Percentiles rank a stretch among this genome's conserved stretches.
Evolutionary conservation across 1,140 invertebrate genomes (phyloP).

Genomic region (Tribolium madens): DNA sequence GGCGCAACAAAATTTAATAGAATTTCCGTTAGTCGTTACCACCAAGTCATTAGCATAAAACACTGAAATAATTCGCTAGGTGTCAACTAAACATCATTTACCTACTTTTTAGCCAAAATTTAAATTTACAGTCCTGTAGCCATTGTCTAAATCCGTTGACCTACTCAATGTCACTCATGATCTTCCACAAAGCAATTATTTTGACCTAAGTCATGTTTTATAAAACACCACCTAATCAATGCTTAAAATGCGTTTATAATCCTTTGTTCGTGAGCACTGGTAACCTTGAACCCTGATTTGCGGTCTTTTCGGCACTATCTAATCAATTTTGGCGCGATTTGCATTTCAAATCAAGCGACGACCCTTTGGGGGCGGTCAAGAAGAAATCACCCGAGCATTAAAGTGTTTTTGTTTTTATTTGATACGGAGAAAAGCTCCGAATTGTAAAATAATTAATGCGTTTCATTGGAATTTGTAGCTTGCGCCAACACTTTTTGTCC

Average conservation of each 20-base stretch:
- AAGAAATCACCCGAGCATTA: not conserved
- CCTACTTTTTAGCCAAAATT: not conserved
- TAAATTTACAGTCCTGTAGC: not conserved
- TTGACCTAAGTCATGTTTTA: slow-evolving; percentile 2
- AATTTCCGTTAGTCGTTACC: not conserved
- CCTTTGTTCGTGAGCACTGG: slow-evolving; percentile 10
- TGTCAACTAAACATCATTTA: not conserved
- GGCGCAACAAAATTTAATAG: not conserved
- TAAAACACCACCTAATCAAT: not conserved
- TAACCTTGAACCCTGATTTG: slow-evolving; percentile 13
- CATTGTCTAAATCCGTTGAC: not conserved
- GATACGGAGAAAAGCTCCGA: too few relatives aligned
- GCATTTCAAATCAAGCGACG: slow-evolving; percentile 10
- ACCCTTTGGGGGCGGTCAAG: not conserved
- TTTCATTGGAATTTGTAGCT: not conserved
- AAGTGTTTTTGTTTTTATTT: not conserved
- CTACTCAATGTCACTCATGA: not conserved
- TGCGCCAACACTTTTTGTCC: not conserved
- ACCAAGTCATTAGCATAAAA: not conserved
- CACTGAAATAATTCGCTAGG: not conserved
- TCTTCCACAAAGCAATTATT: not conserved
- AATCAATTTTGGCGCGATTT: slow-evolving; percentile 20
- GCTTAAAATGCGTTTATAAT: not conserved
- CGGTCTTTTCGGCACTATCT: slow-evolving; percentile 6
- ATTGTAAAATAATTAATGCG: too few relatives aligned